These are phyloP conservation scores for Sterna hirundo DNA, from an alignment of 2,113 vertebrate species.

Conservation along the genomic window DNA sequence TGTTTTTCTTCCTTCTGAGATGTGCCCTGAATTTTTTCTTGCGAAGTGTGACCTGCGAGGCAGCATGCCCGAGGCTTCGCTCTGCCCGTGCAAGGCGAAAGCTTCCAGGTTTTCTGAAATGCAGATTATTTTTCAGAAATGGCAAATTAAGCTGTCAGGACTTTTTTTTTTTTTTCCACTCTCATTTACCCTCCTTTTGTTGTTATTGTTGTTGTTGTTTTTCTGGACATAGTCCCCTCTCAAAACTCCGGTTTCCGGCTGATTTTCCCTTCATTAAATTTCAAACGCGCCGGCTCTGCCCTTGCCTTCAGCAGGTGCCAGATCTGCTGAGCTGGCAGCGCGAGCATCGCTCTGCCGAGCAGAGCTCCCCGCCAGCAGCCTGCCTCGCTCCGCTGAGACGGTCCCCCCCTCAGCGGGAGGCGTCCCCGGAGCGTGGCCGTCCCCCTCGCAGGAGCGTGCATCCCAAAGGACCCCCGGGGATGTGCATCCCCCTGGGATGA, in stretches of 20 bases:
- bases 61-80: not conserved
- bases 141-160: not conserved
- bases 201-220: not conserved
- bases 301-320: conserved; percentile 27
- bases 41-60: fast-evolving
- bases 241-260: conserved; percentile 2
- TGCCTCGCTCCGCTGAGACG: not conserved
- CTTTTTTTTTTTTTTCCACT: not conserved
- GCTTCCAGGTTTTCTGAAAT: not conserved
- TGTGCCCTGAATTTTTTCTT: not conserved
- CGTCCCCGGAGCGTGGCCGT: not conserved
- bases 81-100: fast-evolving
- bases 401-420: not conserved
- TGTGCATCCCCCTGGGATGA: not conserved
- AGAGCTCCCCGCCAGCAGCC: not conserved
- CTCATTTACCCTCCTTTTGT: not conserved
- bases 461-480: not conserved
- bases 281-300: not conserved
- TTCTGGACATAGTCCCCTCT: not conserved
- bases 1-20: not conserved
- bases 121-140: not conserved
- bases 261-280: not conserved
- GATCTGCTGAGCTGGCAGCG: not conserved
- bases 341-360: not conserved
- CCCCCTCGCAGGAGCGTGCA: not conserved